These are phyloP conservation scores for Heteromormyrus szaboi DNA, from an alignment of 2,797 vertebrate genomes.

Conservation along the genomic window DNA sequence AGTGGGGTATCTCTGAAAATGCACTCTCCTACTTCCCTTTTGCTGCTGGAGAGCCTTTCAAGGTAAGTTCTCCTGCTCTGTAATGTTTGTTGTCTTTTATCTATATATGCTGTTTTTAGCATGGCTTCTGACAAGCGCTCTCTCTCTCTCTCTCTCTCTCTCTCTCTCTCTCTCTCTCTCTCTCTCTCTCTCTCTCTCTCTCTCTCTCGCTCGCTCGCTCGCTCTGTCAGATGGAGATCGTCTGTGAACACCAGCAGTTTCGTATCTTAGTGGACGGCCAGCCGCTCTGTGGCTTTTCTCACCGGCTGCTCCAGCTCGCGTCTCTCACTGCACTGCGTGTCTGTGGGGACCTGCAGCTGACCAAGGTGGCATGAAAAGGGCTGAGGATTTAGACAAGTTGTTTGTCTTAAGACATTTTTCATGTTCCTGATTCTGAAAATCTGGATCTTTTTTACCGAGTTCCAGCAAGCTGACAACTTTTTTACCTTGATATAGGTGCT, in stretches of 20 bases:
- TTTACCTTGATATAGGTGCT: constrained; percentile 16
- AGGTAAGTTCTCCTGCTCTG: constrained; percentile 52
- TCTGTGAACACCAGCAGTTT: constrained; percentile 88
- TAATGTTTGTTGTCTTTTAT: background rate
- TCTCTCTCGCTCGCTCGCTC: background rate
- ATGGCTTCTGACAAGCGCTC: background rate
- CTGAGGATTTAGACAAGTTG: background rate
- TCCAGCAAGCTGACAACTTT: constrained; percentile 3
- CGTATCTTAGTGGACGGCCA: constrained; percentile 80
- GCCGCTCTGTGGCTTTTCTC: constrained; percentile 76
- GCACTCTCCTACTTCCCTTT: constrained; percentile 83
- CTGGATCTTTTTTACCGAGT: constrained; percentile 1
- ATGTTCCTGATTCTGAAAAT: constrained; percentile 4
- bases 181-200: background rate
- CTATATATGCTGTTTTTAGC: background rate
- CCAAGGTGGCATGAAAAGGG: constrained; percentile 73
- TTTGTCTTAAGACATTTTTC: background rate
- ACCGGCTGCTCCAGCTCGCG: constrained; percentile 66
- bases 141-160: background rate
- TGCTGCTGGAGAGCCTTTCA: constrained; percentile 74
- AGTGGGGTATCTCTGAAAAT: constrained; percentile 77
- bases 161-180: background rate
- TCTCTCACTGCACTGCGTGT: constrained; percentile 73
- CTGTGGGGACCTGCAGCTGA: constrained; percentile 77
- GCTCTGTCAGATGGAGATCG: constrained; percentile 76